Conservation (phyloP, 2,113 vertebrate genomes). For the Gambusia affinis region DNA sequence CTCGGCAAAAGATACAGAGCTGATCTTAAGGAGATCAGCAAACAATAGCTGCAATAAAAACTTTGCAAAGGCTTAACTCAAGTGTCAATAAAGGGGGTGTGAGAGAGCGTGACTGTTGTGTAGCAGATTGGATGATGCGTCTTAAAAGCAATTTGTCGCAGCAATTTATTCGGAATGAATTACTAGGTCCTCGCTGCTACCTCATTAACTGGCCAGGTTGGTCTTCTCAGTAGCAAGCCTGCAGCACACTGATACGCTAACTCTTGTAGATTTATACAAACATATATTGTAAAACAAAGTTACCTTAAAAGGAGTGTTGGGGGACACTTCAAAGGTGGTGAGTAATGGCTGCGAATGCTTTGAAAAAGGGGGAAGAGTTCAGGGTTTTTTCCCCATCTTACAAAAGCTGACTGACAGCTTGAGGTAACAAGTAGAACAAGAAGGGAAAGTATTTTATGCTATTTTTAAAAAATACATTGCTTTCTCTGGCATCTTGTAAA, state of each 20-base stretch:
- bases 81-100: neutral
- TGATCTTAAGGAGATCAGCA: slow-evolving; percentile 17
- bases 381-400: too few relatives aligned
- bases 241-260: neutral
- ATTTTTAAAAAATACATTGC: too few relatives aligned
- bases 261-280: neutral
- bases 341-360: too few relatives aligned
- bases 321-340: too few relatives aligned
- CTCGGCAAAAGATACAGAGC: slow-evolving; percentile 30
- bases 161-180: neutral
- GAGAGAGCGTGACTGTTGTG: neutral
- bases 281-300: neutral
- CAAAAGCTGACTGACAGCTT: neutral
- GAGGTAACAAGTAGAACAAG: neutral
- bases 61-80: neutral
- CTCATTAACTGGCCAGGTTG: too few relatives aligned
- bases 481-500: neutral
- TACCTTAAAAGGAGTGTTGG: neutral
- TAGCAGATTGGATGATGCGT: neutral
- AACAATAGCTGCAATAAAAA: slow-evolving; percentile 11
- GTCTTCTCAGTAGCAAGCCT: neutral
- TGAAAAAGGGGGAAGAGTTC: too few relatives aligned
- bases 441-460: neutral
- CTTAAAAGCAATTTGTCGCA: neutral
- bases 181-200: too few relatives aligned